Evolutionary conservation across 2,113 vertebrate species (phyloP).

Genomic region (Anthoscopus minutus): DNA sequence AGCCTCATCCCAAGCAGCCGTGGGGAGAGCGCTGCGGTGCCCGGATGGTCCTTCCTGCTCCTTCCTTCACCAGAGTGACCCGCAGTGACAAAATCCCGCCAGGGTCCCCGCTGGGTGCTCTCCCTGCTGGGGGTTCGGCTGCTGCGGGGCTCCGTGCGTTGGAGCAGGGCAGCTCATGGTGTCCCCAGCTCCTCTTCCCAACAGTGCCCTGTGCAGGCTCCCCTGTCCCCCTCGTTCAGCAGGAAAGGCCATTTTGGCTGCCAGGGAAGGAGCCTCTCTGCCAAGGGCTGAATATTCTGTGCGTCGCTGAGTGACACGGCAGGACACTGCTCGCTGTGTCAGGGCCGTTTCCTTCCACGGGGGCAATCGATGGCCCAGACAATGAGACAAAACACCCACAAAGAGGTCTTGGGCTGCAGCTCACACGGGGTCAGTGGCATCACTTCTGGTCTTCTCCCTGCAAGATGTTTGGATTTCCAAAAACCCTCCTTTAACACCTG

Average conservation of each 20-base stretch:
- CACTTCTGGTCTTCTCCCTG: neutral
- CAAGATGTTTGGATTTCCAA: neutral
- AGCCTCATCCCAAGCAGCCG: constrained; percentile 50
- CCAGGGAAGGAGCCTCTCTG: neutral
- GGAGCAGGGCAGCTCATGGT: fast-evolving
- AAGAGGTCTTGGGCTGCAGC: neutral
- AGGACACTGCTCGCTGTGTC: fast-evolving
- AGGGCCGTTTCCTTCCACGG: neutral
- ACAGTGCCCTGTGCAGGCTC: neutral
- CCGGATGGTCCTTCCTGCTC: neutral
- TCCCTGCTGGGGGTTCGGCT: neutral
- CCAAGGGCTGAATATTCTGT: neutral
- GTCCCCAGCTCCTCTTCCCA: neutral
- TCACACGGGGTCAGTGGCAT: neutral
- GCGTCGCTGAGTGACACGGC: neutral
- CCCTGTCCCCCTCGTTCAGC: fast-evolving
- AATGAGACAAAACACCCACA: neutral
- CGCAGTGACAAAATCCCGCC: fast-evolving
- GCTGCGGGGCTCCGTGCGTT: fast-evolving
- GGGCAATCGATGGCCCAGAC: neutral
- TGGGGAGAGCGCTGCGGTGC: neutral
- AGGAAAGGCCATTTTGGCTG: neutral
- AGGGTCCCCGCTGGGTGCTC: fast-evolving
- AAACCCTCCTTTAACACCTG: fast-evolving
- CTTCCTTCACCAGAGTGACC: neutral